Base-by-base conservation (phyloP, 1,140 invertebrate species). In the Cotesia typhae region DNA sequence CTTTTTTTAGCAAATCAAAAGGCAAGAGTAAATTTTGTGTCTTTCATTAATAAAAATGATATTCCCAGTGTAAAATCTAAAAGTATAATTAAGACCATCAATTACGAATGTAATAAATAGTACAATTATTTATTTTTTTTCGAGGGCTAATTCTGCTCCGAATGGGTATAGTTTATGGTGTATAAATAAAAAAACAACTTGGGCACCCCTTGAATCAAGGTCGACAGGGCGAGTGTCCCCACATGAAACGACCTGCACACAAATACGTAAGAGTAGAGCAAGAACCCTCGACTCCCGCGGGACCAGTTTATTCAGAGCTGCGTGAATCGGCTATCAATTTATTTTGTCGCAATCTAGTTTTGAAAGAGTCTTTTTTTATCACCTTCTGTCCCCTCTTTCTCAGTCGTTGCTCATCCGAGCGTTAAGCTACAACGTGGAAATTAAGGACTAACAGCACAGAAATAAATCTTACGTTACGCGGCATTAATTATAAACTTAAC, bases 321-420 rank as follows among this genome's bases (percentile, higher is more conserved):
- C 81, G 80, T 47, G 41, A 84, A 83, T 85, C 80, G 83, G 78
- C 82, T 81, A 85, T 85, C 83, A 84, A 85, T 84, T 85, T 85
- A 83, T 83, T 85, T 82, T 81, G 77, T 79, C 76, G 71, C 76
- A 73, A 77, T 79, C 74, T 78, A 78, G 74, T 81, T 82, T 80
- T 82, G 67, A 82, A 77, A 75, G 76, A 78, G 73, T 78, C 77
- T 70, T 74, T 52, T 67, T 67, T 67, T 67, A 52, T 67, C 47
- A 17, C 17, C 47, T 67, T 67, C 47, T 67, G 41, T 20, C 64
- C 20, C 64, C 35, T 12, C 6, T 67, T 47, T 9, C 37, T 3
- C 20, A 41, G n/a, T 36, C 6, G 20, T 28, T 47, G 17, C 4
- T 35, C 64, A 28, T 38, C 64, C 41, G 38, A 35, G 64, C 64